Conservation (phyloP, 2,113 vertebrate species). For the Acanthochromis polyacanthus region DNA sequence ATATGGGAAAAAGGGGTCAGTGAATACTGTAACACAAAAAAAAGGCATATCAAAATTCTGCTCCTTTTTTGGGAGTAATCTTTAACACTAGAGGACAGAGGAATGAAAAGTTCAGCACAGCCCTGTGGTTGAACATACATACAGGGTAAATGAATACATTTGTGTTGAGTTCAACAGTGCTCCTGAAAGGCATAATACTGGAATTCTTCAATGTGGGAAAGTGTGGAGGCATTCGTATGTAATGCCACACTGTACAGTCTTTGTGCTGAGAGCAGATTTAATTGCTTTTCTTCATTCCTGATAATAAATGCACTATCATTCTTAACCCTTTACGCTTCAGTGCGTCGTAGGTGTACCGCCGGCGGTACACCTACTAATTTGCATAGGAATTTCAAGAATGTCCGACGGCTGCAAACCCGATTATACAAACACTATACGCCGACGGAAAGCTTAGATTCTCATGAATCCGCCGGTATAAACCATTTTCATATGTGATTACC, state of each 20-base stretch:
- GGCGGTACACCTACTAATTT: no score
- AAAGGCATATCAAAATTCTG: not conserved
- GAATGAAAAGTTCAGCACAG: conserved; percentile 34
- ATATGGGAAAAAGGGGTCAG: conserved; percentile 1
- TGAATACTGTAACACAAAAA: not conserved
- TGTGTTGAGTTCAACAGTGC: no score
- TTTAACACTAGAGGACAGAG: not conserved
- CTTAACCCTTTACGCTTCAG: no score
- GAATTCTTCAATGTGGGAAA: not conserved
- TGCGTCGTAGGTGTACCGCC: no score
- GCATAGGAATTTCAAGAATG: no score
- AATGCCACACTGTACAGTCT: not conserved
- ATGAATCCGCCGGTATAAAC: no score
- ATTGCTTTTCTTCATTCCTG: not conserved
- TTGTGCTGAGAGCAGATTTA: not conserved
- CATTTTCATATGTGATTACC: no score
- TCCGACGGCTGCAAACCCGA: no score
- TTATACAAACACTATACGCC: no score
- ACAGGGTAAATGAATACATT: no score
- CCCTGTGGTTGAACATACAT: not conserved
- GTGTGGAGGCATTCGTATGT: not conserved
- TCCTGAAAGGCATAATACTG: not conserved
- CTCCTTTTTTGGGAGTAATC: conserved; percentile 2
- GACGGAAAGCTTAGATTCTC: no score
- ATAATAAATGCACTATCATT: not conserved